A percentile compares a stretch with the other conserved stretches of the same genome.
Conservation (phyloP, 1,140 invertebrate species). For the Anastrepha ludens region DNA sequence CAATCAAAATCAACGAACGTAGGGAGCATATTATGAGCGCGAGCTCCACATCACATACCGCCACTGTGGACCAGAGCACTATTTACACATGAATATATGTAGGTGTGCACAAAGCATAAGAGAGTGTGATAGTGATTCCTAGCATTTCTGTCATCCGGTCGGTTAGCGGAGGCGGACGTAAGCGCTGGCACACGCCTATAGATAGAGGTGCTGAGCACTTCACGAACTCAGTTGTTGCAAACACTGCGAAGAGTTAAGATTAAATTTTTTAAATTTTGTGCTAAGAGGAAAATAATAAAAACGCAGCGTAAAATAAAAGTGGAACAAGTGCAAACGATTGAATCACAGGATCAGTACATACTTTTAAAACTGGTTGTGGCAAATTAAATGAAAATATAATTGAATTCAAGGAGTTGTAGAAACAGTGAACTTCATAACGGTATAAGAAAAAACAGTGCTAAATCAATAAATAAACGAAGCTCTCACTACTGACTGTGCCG, state of each 20-base stretch:
- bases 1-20: background rate
- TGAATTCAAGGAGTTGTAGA: background rate
- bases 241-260: conserved; percentile 19
- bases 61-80: background rate
- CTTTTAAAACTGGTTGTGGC: background rate
- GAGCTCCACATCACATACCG: background rate
- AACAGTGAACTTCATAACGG: background rate
- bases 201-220: conserved; percentile 2
- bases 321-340: conserved; percentile 15
- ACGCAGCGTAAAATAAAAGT: conserved; percentile 24
- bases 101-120: background rate
- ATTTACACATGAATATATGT: background rate
- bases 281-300: background rate
- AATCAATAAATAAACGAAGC: conserved; percentile 2
- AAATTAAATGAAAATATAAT: conserved; percentile 2
- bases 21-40: background rate
- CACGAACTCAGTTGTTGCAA: conserved; percentile 35
- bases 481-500: background rate
- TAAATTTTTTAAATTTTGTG: background rate
- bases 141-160: background rate
- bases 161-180: background rate
- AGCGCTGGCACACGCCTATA: background rate
- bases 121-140: background rate
- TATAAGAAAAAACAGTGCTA: background rate
- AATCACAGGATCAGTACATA: conserved; percentile 3